Evolutionary conservation across 2,888 invertebrate genomes (phyloP).

Genomic region (Dasysyrphus albostriatus): DNA sequence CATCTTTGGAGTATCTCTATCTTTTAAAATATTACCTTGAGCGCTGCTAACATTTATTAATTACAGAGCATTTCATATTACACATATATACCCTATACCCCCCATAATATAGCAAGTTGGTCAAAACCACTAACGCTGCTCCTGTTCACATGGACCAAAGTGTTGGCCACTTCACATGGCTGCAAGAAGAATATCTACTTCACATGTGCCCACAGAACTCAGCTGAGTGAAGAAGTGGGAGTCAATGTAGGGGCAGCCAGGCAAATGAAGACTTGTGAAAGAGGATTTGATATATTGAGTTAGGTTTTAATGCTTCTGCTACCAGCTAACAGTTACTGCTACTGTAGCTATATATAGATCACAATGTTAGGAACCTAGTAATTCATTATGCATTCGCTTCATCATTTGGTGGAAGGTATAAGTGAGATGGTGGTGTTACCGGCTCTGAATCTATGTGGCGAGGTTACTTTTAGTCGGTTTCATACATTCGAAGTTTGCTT

Average conservation of each 20-base stretch:
- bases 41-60: conserved; percentile 61
- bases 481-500: neutral
- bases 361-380: conserved; percentile 65
- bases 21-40: conserved; percentile 54
- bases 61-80: conserved; percentile 44
- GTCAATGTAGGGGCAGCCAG: neutral
- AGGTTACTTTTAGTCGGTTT: conserved; percentile 11
- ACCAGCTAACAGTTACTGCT: conserved; percentile 4
- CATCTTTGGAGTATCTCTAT: conserved; percentile 50
- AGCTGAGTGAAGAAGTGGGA: neutral
- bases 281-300: conserved; percentile 65
- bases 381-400: conserved; percentile 72
- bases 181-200: conserved; percentile 14
- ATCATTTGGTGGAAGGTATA: conserved; percentile 39
- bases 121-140: conserved; percentile 25
- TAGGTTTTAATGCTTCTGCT: conserved; percentile 35
- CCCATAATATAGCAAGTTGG: neutral
- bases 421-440: neutral
- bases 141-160: conserved; percentile 35
- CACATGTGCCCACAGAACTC: conserved; percentile 25
- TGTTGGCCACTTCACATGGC: conserved; percentile 58
- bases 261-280: conserved; percentile 62
- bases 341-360: conserved; percentile 43
- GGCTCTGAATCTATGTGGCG: neutral
- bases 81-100: neutral